phyloP scores from a whole-genome alignment of 1,140 invertebrate species.

The Nasonia longicornis region DNA sequence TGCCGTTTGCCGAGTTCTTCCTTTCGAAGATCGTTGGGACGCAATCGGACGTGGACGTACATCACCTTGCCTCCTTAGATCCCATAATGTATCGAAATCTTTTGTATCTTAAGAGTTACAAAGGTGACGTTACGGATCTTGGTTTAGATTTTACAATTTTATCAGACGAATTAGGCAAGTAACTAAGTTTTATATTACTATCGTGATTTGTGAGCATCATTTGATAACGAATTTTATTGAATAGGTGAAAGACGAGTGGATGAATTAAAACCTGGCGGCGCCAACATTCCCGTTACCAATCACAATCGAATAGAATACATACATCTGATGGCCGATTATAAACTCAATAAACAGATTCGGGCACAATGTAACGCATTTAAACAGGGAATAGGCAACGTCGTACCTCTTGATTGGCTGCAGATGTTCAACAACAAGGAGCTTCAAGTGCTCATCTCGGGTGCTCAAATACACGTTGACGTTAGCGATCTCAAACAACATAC shows the following conservation, averaged over 20 bases:
- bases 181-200: neutral
- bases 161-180: conserved; percentile 79
- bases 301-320: conserved; percentile 97
- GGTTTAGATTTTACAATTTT: conserved; percentile 95
- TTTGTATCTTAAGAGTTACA: conserved; percentile 86
- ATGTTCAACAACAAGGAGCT: conserved; percentile 97
- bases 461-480: conserved; percentile 91
- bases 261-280: conserved; percentile 91
- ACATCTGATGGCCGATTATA: conserved; percentile 95
- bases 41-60: conserved; percentile 88
- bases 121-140: conserved; percentile 82
- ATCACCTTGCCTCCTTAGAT: conserved; percentile 93
- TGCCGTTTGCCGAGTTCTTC: conserved; percentile 95
- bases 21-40: conserved; percentile 86
- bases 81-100: conserved; percentile 92
- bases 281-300: conserved; percentile 89
- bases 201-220: neutral
- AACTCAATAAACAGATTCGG: conserved; percentile 92
- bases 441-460: conserved; percentile 94
- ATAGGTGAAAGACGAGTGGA: conserved; percentile 87
- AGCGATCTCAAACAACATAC: conserved; percentile 88
- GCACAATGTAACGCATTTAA: conserved; percentile 88
- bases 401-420: conserved; percentile 90
- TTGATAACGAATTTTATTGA: neutral
- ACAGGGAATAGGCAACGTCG: conserved; percentile 87